phyloP scores from a whole-genome alignment of 2,888 invertebrate genomes.

The Acronicta aceris region DNA sequence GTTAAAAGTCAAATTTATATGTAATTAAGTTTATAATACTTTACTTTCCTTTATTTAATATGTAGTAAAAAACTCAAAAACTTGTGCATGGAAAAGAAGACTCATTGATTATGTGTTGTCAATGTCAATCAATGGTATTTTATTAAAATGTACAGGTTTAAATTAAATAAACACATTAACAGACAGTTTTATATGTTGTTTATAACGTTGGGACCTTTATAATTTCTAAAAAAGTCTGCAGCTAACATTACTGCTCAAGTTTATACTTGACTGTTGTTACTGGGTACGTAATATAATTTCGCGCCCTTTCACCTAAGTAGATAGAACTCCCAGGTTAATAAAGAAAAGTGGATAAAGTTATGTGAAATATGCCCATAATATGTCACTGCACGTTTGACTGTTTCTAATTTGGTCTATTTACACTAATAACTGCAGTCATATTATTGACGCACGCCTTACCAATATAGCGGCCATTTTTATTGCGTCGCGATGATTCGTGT shows the following conservation, averaged over 20 bases:
- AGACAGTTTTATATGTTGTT: conserved; percentile 4
- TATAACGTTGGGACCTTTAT: not conserved
- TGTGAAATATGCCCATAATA: conserved; percentile 15
- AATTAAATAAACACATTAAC: conserved; percentile 5
- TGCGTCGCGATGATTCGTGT: conserved; percentile 89
- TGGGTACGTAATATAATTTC: conserved; percentile 78
- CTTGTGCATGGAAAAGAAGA: conserved; percentile 56
- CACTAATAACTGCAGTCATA: conserved; percentile 69
- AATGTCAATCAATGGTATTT: conserved; percentile 74
- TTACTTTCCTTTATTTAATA: conserved; percentile 23
- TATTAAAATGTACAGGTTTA: conserved; percentile 30
- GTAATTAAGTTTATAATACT: conserved; percentile 10
- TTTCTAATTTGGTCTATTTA: conserved; percentile 55
- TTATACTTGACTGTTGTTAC: conserved; percentile 57
- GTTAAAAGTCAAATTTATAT: conserved; percentile 29
- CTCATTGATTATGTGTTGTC: conserved; percentile 77
- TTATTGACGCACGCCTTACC: conserved; percentile 88
- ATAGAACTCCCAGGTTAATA: conserved; percentile 25
- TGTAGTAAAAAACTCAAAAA: conserved; percentile 54
- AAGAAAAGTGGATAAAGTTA: conserved; percentile 2
- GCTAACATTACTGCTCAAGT: conserved; percentile 37
- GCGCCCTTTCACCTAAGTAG: conserved; percentile 85
- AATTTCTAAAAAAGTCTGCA: conserved; percentile 7
- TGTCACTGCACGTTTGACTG: conserved; percentile 33
- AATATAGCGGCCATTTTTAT: conserved; percentile 88